Base-by-base conservation (phyloP, 2,113 vertebrate genomes). In the Amphiprion percula region DNA sequence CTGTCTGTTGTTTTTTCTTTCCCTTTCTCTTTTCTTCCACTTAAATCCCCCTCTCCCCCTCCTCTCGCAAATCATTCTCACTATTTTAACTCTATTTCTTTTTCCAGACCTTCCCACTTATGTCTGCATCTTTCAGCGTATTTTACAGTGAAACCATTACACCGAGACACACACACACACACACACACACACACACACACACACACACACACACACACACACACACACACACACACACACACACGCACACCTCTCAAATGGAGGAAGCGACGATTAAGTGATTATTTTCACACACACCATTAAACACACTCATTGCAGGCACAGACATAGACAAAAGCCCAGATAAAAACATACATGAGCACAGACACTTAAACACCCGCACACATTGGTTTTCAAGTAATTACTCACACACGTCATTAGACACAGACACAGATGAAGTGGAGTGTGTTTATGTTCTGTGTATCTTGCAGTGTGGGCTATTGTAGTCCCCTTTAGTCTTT, bases 271-370 rank as follows among this genome's bases (percentile, higher is more conserved):
- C 83, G 84, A 91, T 93, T 91, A 93, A 92, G 90, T 89, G 90
- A 94, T 92, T 91, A 94, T 93, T 92, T 91, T 83, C 83, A 83
- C 89, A 94, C 92, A 93, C 90, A 88, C 91, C 91, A 92, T 93
- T 94, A 93, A 94, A 93, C 93, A 91, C 84, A 84, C 90, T 93
- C 82, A 90, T 88, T 86, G 88, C 85, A 65, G 84, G 68, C 87
- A 77, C 44, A 86, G 87, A 86, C 88, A 80, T 52, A 77, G 85
- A 88, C 83, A 91, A 91, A 93, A 86, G 77, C 83, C 64, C 74
- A 67, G 88, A 90, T 87, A 87, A 89, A 91, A 88, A 90, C 84
- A 86, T 84, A 92, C 85, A 91, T 88, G 81, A 88, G 82, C 91
- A 88, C 83, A 91, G 90, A 88, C 91, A 90, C 88, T 88, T 91